Evolutionary conservation across 2,888 invertebrate genomes (phyloP).

Genomic region (Callyntrura sp.): DNA sequence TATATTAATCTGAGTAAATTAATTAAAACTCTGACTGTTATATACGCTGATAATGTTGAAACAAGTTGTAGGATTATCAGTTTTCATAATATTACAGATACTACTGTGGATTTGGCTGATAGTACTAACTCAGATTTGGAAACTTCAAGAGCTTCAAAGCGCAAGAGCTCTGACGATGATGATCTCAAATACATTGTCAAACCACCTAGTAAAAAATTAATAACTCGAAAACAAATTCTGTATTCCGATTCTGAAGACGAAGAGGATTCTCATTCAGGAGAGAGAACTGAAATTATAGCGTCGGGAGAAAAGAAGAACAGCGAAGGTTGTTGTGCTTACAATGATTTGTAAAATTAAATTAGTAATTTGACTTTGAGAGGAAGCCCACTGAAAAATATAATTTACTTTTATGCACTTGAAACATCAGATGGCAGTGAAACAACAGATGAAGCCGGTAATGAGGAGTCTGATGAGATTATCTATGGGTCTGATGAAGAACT

Average conservation of each 20-base stretch:
- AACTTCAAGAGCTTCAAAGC: slow-evolving; percentile 55
- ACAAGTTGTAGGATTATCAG: background rate
- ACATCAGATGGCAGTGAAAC: background rate
- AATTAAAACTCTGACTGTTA: too few species aligned
- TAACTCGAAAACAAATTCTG: slow-evolving; percentile 44
- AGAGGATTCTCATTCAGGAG: slow-evolving; percentile 67
- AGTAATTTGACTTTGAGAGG: background rate
- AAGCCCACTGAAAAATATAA: too few species aligned
- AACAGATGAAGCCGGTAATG: slow-evolving; percentile 39
- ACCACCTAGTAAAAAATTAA: slow-evolving; percentile 68
- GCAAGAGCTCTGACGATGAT: slow-evolving; percentile 73
- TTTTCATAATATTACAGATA: background rate
- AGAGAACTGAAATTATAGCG: slow-evolving; percentile 20
- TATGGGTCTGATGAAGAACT: slow-evolving; percentile 44
- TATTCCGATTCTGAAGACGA: slow-evolving; percentile 72
- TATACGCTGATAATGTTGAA: background rate
- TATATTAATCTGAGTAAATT: too few species aligned
- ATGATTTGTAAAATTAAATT: background rate
- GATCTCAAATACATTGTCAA: slow-evolving; percentile 3
- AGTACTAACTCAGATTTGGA: slow-evolving; percentile 12
- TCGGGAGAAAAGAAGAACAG: slow-evolving; percentile 7
- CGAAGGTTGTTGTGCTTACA: background rate
- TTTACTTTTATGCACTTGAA: background rate
- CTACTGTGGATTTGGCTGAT: background rate
- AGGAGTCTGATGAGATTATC: slow-evolving; percentile 19